Conservation (phyloP, 1,140 invertebrate genomes). For the Meteorus sp. region DNA sequence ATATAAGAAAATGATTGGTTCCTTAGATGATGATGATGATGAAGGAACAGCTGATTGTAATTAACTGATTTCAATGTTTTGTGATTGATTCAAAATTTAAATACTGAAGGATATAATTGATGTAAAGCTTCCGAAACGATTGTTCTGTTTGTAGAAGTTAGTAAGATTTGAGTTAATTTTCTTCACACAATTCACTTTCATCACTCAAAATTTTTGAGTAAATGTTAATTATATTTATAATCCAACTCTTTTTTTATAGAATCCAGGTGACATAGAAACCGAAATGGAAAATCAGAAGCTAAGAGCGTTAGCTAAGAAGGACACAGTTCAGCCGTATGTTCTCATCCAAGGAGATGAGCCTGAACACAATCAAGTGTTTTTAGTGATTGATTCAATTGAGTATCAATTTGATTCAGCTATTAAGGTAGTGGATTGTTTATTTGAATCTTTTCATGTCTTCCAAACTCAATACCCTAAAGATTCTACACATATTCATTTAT, state of each 20-base stretch:
- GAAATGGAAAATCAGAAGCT: background rate
- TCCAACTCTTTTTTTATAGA: background rate
- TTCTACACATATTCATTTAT: background rate
- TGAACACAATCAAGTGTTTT: background rate
- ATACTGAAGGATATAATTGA: background rate
- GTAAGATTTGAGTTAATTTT: no score
- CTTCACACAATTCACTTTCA: no score
- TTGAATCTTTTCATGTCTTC: background rate
- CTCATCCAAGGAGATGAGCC: background rate
- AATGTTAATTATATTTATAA: background rate
- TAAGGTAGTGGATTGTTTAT: background rate
- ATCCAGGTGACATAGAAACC: background rate
- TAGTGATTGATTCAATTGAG: background rate
- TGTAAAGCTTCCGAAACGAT: background rate
- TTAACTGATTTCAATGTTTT: background rate
- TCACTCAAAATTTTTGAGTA: background rate
- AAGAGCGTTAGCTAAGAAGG: background rate
- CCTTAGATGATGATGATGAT: background rate
- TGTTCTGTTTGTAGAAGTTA: background rate
- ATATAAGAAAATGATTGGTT: background rate
- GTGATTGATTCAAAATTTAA: background rate
- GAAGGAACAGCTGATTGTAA: slow-evolving; percentile 10
- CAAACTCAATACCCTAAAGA: background rate
- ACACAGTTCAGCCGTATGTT: background rate
- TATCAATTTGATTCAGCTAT: background rate